phyloP scores from a whole-genome alignment of 2,113 vertebrate species.

The Phrynocephalus versicolor region DNA sequence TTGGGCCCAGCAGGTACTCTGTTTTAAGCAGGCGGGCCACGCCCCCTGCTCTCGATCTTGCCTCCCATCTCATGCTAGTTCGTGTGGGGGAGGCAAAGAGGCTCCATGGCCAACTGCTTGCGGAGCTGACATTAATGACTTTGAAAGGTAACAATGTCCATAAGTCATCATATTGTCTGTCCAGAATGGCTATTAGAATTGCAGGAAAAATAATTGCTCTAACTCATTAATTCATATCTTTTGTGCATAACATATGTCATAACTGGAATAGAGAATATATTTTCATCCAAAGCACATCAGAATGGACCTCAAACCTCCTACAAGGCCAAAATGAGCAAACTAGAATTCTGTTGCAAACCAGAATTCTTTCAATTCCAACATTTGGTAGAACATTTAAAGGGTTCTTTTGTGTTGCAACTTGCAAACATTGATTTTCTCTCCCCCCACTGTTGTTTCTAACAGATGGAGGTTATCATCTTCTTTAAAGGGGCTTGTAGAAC shows the following conservation, averaged over 20 bases:
- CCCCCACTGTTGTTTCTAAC: slow-evolving; percentile 22
- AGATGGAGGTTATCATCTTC: slow-evolving; percentile 1
- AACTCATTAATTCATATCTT: neutral
- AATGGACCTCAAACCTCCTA: neutral
- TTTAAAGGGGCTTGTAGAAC: slow-evolving; percentile 40
- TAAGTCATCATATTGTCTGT: too few relatives aligned
- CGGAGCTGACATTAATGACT: too few relatives aligned
- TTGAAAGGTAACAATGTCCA: too few relatives aligned
- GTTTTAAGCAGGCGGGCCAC: too few relatives aligned
- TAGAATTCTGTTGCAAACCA: neutral
- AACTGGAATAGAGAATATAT: neutral
- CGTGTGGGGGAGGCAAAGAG: too few relatives aligned
- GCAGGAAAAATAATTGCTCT: neutral
- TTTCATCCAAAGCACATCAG: neutral
- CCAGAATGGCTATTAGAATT: neutral
- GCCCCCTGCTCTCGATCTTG: too few relatives aligned
- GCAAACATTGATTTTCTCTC: slow-evolving; percentile 25
- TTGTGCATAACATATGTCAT: neutral
- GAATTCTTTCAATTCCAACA: neutral
- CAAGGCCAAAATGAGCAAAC: neutral
- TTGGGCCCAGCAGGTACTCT: too few relatives aligned
- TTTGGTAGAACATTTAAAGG: neutral
- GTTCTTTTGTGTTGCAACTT: slow-evolving; percentile 11
- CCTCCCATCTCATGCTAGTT: too few relatives aligned
- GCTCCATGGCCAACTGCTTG: too few relatives aligned